Evolutionary conservation across 2,797 vertebrate species (phyloP).

Genomic region (Tiaroga cobitis): DNA sequence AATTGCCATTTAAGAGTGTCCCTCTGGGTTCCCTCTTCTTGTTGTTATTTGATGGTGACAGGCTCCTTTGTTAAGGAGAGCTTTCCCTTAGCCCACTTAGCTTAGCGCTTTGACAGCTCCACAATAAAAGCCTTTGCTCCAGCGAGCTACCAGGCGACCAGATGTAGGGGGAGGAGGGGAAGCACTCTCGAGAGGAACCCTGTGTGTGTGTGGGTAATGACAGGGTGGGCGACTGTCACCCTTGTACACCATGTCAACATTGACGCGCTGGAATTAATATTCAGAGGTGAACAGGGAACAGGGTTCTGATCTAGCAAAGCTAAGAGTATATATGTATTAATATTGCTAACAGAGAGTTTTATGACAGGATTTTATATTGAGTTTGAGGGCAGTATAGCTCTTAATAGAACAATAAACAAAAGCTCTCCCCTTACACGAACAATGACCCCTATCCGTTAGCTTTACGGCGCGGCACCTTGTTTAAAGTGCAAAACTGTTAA

Average conservation of each 20-base stretch:
- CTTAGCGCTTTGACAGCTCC: slow-evolving; percentile 77
- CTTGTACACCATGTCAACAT: slow-evolving; percentile 32
- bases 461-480: slow-evolving; percentile 36
- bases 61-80: slow-evolving; percentile 75
- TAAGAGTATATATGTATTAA: neutral
- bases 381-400: slow-evolving; percentile 42
- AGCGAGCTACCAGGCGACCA: slow-evolving; percentile 78
- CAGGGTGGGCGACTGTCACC: slow-evolving; percentile 40
- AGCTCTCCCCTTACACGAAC: slow-evolving; percentile 36
- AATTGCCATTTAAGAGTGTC: slow-evolving; percentile 75
- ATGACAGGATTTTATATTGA: slow-evolving; percentile 39
- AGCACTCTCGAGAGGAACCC: slow-evolving; percentile 54
- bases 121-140: slow-evolving; percentile 76
- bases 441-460: slow-evolving; percentile 32
- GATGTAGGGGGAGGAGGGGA: slow-evolving; percentile 74
- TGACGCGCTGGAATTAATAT: slow-evolving; percentile 20
- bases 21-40: slow-evolving; percentile 67
- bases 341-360: slow-evolving; percentile 28
- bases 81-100: slow-evolving; percentile 76
- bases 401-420: slow-evolving; percentile 48
- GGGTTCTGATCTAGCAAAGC: slow-evolving; percentile 16
- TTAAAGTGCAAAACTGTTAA: slow-evolving; percentile 45
- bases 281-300: slow-evolving; percentile 23
- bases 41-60: slow-evolving; percentile 76
- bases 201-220: slow-evolving; percentile 46